phyloP scores from a whole-genome alignment of 2,797 vertebrate genomes.

The Coregonus suidteri region DNA sequence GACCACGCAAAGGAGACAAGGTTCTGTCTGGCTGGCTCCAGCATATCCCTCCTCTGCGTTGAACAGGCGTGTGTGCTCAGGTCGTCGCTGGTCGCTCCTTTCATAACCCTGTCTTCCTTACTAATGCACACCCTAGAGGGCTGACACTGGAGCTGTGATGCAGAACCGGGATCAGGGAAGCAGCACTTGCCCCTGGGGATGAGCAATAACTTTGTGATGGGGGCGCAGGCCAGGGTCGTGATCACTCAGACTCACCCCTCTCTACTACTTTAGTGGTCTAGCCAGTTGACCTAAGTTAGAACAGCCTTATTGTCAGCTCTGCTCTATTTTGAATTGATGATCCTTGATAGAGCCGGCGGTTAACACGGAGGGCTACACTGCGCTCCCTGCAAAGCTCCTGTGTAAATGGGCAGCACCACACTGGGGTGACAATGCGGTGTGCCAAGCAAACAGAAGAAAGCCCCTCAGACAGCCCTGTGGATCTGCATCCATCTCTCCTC shows the following conservation, averaged over 20 bases:
- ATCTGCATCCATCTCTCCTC: neutral
- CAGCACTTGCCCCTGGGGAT: neutral
- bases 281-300: slow-evolving; percentile 1
- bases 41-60: slow-evolving; percentile 35
- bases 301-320: neutral
- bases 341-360: neutral
- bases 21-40: slow-evolving; percentile 59
- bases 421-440: neutral
- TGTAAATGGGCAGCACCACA: neutral
- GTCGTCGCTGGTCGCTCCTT: slow-evolving; percentile 57
- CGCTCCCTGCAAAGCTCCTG: neutral
- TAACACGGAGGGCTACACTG: neutral
- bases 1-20: slow-evolving; percentile 43
- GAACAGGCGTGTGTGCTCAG: slow-evolving; percentile 51
- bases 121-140: slow-evolving; percentile 64
- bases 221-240: slow-evolving; percentile 17
- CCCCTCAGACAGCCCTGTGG: slow-evolving; percentile 11
- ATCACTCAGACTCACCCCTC: slow-evolving; percentile 26
- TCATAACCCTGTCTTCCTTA: slow-evolving; percentile 60
- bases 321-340: slow-evolving; percentile 3
- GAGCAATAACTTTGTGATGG: slow-evolving; percentile 30
- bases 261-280: slow-evolving; percentile 20
- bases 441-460: too few species aligned
- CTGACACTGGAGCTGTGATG: slow-evolving; percentile 28
- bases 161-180: slow-evolving; percentile 2